Percentiles rank a stretch among this genome's conserved stretches.
phyloP scores from a whole-genome alignment of 2,888 invertebrate genomes.

The Stratiomys singularior region DNA sequence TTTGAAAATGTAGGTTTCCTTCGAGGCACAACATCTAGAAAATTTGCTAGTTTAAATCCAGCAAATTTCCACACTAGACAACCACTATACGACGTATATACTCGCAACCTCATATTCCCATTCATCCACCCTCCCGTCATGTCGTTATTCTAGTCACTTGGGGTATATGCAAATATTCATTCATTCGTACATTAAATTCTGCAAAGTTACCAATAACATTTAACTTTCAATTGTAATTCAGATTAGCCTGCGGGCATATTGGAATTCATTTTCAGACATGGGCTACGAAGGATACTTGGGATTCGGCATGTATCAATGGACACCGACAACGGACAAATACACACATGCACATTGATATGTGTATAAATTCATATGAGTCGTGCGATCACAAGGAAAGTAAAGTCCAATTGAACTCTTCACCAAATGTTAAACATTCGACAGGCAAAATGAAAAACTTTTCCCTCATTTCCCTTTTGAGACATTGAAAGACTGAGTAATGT shows the following conservation, averaged over 20 bases:
- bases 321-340: not conserved
- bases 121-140: not conserved
- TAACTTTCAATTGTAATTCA: slow-evolving; percentile 57
- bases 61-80: not conserved
- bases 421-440: slow-evolving; percentile 51
- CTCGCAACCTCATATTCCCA: not conserved
- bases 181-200: slow-evolving; percentile 49
- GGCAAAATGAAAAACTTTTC: slow-evolving; percentile 51
- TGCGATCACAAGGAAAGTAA: slow-evolving; percentile 37
- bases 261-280: slow-evolving; percentile 54
- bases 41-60: not conserved
- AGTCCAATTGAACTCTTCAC: slow-evolving; percentile 51
- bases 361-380: not conserved
- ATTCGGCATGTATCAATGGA: slow-evolving; percentile 45
- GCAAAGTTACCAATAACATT: slow-evolving; percentile 56
- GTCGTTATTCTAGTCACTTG: slow-evolving; percentile 34
- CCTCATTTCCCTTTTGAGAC: slow-evolving; percentile 49
- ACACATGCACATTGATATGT: not conserved
- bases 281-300: slow-evolving; percentile 31
- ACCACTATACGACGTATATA: too few species aligned
- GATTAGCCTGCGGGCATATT: slow-evolving; percentile 53
- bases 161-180: slow-evolving; percentile 49
- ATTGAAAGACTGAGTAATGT: slow-evolving; percentile 3
- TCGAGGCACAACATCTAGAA: not conserved
- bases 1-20: not conserved